Evolutionary conservation across 1,140 invertebrate species (phyloP).

Genomic region (Hycleus phaleratus): DNA sequence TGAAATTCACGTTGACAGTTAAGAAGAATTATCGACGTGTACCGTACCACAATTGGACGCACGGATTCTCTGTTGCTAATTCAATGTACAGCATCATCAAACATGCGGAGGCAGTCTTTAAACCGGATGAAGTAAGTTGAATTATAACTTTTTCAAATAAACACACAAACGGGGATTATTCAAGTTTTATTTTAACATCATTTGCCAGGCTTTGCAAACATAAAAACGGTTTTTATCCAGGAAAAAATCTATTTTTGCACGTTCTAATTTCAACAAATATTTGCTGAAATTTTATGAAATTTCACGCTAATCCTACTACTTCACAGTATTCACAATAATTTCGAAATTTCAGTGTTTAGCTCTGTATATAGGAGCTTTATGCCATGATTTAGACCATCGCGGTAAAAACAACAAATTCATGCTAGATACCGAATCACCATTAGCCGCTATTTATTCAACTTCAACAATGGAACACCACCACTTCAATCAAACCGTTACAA

Average conservation of each 20-base stretch:
- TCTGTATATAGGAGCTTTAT: slow-evolving; percentile 69
- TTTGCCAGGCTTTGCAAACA: too few species aligned
- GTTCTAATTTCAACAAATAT: too few species aligned
- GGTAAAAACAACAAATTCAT: slow-evolving; percentile 82
- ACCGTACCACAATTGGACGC: slow-evolving; percentile 80
- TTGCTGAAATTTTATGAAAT: too few species aligned
- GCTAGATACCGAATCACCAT: slow-evolving; percentile 69
- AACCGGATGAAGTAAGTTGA: slow-evolving; percentile 49
- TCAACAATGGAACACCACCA: slow-evolving; percentile 83
- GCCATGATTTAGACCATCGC: slow-evolving; percentile 78
- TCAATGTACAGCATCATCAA: slow-evolving; percentile 73
- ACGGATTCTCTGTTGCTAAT: slow-evolving; percentile 79
- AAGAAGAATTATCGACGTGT: slow-evolving; percentile 76
- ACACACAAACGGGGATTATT: too few species aligned
- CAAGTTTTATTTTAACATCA: too few species aligned
- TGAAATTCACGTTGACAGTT: slow-evolving; percentile 70
- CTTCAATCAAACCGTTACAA: slow-evolving; percentile 80
- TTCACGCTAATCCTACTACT: too few species aligned
- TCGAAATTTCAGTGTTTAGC: slow-evolving; percentile 54
- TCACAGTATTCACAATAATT: background rate
- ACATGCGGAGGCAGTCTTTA: slow-evolving; percentile 48
- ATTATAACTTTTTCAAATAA: background rate
- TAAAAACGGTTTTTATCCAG: too few species aligned
- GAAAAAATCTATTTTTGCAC: too few species aligned
- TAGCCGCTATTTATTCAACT: slow-evolving; percentile 75